phyloP scores from a whole-genome alignment of 2,888 invertebrate genomes.

The Nomada fucata region DNA sequence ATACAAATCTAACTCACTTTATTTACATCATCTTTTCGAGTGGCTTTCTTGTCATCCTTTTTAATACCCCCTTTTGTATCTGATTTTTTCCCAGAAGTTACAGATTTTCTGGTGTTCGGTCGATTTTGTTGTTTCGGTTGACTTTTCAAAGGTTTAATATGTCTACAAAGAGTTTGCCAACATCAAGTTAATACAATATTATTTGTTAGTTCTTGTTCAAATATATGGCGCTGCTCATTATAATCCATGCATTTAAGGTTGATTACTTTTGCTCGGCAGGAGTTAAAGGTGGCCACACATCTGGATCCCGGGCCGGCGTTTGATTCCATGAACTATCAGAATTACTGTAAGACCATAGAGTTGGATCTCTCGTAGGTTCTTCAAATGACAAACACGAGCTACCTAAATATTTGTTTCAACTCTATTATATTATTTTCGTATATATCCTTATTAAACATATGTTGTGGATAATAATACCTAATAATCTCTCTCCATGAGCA shows the following conservation, averaged over 20 bases:
- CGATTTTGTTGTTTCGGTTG: conserved; percentile 80
- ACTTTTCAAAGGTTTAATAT: conserved; percentile 80
- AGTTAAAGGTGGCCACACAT: conserved; percentile 95
- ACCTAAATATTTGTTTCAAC: conserved; percentile 65
- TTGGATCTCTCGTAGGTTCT: conserved; percentile 90
- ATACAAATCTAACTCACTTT: conserved; percentile 68
- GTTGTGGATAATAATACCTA: conserved; percentile 74
- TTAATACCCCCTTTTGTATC: conserved; percentile 82
- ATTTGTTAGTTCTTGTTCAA: not conserved
- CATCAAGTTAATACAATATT: conserved; percentile 4
- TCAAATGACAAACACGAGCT: conserved; percentile 85
- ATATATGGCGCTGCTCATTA: not conserved
- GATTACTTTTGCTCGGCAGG: conserved; percentile 90
- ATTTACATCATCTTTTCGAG: conserved; percentile 84
- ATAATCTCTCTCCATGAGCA: conserved; percentile 85
- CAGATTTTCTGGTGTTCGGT: conserved; percentile 79
- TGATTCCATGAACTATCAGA: conserved; percentile 86
- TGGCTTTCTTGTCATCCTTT: conserved; percentile 82
- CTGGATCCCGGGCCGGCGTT: conserved; percentile 88
- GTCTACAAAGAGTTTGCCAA: conserved; percentile 69
- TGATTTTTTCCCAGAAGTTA: conserved; percentile 78
- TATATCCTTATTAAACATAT: not conserved
- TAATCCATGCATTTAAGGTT: not conserved
- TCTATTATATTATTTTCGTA: conserved; percentile 13
- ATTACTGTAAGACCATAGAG: conserved; percentile 89